Evolutionary conservation across 1,140 invertebrate genomes (phyloP).

Genomic region (Aphis craccivora): DNA sequence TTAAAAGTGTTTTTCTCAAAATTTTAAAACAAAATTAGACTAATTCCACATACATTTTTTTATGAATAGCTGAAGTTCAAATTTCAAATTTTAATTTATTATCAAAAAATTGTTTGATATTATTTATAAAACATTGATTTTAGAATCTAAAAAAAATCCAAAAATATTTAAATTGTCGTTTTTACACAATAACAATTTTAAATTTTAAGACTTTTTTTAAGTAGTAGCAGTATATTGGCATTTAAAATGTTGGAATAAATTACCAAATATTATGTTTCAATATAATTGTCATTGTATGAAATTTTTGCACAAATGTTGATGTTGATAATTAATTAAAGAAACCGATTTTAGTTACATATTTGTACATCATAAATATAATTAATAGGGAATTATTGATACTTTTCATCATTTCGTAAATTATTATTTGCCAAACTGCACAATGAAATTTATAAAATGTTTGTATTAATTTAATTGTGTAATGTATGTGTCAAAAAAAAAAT

Average conservation of each 20-base stretch:
- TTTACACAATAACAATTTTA: no score
- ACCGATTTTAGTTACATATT: background rate
- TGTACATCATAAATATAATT: background rate
- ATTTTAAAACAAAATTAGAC: background rate
- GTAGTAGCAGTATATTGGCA: no score
- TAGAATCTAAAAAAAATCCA: background rate
- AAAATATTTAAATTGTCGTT: no score
- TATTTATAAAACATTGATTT: background rate
- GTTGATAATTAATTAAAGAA: background rate
- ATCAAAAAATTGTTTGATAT: background rate
- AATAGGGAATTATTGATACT: background rate
- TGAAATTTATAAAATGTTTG: background rate
- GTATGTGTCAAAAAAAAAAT: no score
- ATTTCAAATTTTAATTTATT: background rate
- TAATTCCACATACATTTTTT: background rate
- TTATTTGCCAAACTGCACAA: background rate
- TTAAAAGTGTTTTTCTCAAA: background rate
- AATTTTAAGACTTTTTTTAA: no score
- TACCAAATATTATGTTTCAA: no score
- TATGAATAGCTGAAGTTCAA: background rate
- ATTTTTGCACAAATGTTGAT: background rate
- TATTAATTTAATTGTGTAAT: background rate
- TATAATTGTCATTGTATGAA: no score
- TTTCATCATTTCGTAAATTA: background rate
- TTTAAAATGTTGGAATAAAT: no score